Base-by-base conservation (phyloP, 2,797 vertebrate species). In the Antrozous pallidus region DNA sequence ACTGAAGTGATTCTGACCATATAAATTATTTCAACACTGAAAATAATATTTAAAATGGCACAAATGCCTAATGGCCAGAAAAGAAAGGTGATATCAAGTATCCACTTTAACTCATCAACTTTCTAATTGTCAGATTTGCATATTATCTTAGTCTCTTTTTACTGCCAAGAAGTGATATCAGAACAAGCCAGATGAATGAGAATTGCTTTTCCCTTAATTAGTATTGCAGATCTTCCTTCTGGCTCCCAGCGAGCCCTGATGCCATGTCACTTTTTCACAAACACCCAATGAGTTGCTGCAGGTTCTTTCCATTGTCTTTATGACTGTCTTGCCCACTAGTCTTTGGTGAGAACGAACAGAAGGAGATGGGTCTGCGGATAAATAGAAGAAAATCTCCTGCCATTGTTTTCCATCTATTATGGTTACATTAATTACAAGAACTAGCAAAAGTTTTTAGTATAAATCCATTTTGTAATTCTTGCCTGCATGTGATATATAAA, bases 151-250 rank as follows among this genome's bases (percentile, higher is more conserved):
- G 54, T 84, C 51, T 81, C 28, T 73, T 84, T 88, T 78, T 58
- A 88, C 42, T 90, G 88, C 73, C 92, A 93, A 95, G 89, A 90
- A 94, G 65, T 93, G 84, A 85, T 74, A 87, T 91, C 58, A 87
- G 83, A 89, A 94, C 26, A 78, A 81, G 90, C 40, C 67, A 67
- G 42, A 84, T 56, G 94, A 94, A 91, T 95, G 75, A 94, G 87
- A 93, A 89, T 67, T 89, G 38, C 9, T 56, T 73, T 77, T 54
- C 16, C 33, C 45, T 49, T 93, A 74, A 93, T 94, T 91, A 93
- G 87, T n/a, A 91, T 42, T 91, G 36, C 20, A 75, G 58, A 36
- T 24, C 45, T 82, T 78, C 49, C 84, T 54, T 86, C 33, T 56
- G 40, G 70, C 67, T 93, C 22, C 47, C 63, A 9, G 70, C 33